Base-by-base conservation (phyloP, 2,797 vertebrate genomes). In the Bufotes viridis region DNA sequence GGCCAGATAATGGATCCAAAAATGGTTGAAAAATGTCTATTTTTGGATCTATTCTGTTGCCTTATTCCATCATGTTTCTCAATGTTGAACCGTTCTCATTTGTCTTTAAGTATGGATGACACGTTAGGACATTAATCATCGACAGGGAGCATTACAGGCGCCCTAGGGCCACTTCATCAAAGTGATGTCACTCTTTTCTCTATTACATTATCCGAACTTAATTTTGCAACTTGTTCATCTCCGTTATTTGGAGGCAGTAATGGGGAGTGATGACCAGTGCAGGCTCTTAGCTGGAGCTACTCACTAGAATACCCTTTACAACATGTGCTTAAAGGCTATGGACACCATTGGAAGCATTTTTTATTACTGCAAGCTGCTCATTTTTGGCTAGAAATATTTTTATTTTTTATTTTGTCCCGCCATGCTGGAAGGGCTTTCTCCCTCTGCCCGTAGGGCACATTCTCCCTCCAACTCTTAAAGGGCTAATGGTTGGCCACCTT, bases 171-270 rank as follows among this genome's bases (percentile, higher is more conserved):
- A 26, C 15, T 87, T 76, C 8, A 82, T 76, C 79, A 75, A 75
- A 34, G 29, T 60, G 18, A 82, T 76, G 34, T 82, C 57, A 75
- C 18, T 63, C 5, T 51, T 55, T 55, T 60, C 58, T 87, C 29
- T 42, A 74, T 87, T 82, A 65, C 86, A 82, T 87, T 80, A 82
- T 74, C 14, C 60, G 24, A 70, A 58, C 12, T 61, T 58, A 15
- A n/a, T 76, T 65, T 63, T 82, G 5, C 34, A 82, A 20, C 14
- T 61, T 82, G 60, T 75, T n/a, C 42, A 57, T 57, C 12, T 15
- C 17, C 20, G 60, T 26, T 49, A 81, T 51, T 81, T 65, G 7
- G 51, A 81, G 69, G 22, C 55, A 58, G 7, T 26, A 2, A 78
- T 14, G 17, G 10, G 15, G 20, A 51, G n/a, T 57, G 53, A 14